Base-by-base conservation (phyloP, 2,888 invertebrate species). In the Stenodera caucasica region DNA sequence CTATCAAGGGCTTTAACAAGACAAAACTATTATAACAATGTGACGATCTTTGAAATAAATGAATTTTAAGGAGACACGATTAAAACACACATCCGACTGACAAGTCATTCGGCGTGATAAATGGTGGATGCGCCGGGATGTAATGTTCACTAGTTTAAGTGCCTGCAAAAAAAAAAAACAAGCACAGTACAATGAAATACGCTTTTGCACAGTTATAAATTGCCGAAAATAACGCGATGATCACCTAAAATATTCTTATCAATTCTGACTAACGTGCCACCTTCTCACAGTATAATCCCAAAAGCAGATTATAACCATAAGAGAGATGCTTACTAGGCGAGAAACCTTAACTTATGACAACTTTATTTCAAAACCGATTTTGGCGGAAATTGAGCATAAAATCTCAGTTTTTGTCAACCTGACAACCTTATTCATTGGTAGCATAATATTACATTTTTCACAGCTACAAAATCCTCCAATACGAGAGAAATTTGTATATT, bases 101-200 rank as follows among this genome's bases (percentile, higher is more conserved):
- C 45, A 45, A 45, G 21, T n/a, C 21, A 45, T 45, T 23, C 12
- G 21, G 23, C 23, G 53, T 35, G 53, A 53, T 53, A 53, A 49
- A 54, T 58, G 58, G 58, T 58, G 54, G 58, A 58, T 40, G 54
- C 58, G 58, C 50, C 54, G 58, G 58, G 58, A 32, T 30, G 35
- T 33, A 53, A 53, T 23, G 9, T 32, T 30, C 8, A 21, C 21
- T 29, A 45, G 23, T 45, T 33, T 2, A 53, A 35, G 53, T 35
- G 37, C 12, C 5, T 33, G 3, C n/a, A n/a, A n/a, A n/a, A 33
- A 33, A n/a, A n/a, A 33, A 0, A 33, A n/a, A 33, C n/a, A 33
- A 2, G 11, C n/a, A 23, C 45, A 23, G 7, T 11, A 2, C 11
- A 11, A 32, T 11, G 9, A 32, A 32, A 32, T 32, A 11, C 26